These are phyloP conservation scores for Okamejei kenojei DNA, from an alignment of 2,797 vertebrate genomes.

Conservation along the genomic window DNA sequence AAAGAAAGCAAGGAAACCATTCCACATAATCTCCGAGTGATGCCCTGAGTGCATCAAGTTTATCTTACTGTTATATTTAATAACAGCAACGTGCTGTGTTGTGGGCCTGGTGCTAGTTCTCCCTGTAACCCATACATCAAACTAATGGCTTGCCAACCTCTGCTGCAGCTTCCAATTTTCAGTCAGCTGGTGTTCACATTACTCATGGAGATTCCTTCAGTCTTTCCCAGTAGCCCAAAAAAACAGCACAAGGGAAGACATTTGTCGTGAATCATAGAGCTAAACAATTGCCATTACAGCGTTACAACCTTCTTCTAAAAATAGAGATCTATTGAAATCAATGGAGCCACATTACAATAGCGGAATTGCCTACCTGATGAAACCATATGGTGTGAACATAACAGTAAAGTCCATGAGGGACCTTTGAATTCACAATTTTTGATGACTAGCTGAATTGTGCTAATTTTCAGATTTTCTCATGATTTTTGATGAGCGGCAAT, in stretches of 20 bases:
- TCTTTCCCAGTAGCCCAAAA: neutral
- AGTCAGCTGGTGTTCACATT: neutral
- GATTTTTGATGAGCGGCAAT: too few species aligned
- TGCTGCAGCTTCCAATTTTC: neutral
- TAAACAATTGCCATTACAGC: too few species aligned
- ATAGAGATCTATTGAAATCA: too few species aligned
- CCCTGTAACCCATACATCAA: neutral
- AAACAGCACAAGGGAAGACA: neutral
- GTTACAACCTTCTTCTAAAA: too few species aligned
- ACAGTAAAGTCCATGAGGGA: too few species aligned
- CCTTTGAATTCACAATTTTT: too few species aligned
- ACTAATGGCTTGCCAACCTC: neutral
- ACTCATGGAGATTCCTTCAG: neutral
- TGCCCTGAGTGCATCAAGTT: neutral
- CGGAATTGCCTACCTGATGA: too few species aligned
- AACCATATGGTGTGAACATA: too few species aligned
- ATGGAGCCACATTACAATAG: too few species aligned
- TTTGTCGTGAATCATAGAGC: too few species aligned
- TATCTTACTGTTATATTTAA: neutral
- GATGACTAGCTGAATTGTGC: too few species aligned
- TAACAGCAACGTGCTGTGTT: neutral
- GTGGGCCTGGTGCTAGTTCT: neutral
- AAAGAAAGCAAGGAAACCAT: neutral
- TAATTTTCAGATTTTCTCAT: too few species aligned
- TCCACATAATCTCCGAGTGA: neutral